Evolutionary conservation across 2,113 vertebrate species (phyloP), one percentile per base, ranked within the genome.

Genomic region (Myocastor coypus): DNA sequence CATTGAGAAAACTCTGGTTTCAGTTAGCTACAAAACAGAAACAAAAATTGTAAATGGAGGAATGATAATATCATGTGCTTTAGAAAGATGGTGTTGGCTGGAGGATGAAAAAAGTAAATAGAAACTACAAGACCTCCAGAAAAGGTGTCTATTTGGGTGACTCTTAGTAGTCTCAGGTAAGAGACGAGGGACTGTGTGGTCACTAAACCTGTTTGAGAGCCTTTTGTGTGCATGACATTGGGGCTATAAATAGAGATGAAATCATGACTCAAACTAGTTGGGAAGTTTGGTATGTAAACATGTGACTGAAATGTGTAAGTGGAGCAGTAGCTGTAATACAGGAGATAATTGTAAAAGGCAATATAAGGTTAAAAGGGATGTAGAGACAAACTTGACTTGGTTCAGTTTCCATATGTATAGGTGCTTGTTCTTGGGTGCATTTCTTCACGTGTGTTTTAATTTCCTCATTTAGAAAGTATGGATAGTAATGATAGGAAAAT

Each of bases 381-480:
- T 89, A 16, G 77, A 88, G 75, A 84, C 50, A 64, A 26, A 34
- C 42, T 26, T 92, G 42, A 16, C 55, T 57, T 57, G 66, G 26
- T 90, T 91, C 32, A 64, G 75, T 83, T 93, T 94, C 46, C 26
- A 87, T 32, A n/a, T 77, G 82, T 82, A 61, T 85, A 93, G 57
- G 46, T 93, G 5, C 86, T 66, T 85, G 37, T 59, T 61, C 71
- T 82, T 93, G 87, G 37, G 9, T 16, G 77, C 24, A 28, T 92
- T 46, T 50, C 30, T 80, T 34, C 34, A 52, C 50, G 17, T 94
- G 22, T 64, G 57, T 73, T 57, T 89, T 94, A 32, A 59, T 86
- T 96, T 95, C 30, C 75, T 92, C 12, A 91, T 94, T 95, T 95
- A 71, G 59, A 78, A 88, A 89, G 73, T 92, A n/a, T 32, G 42